Percentiles rank a stretch among this genome's conserved stretches.
phyloP scores from a whole-genome alignment of 2,113 vertebrate genomes.

The Leptobrachium ailaonicum region DNA sequence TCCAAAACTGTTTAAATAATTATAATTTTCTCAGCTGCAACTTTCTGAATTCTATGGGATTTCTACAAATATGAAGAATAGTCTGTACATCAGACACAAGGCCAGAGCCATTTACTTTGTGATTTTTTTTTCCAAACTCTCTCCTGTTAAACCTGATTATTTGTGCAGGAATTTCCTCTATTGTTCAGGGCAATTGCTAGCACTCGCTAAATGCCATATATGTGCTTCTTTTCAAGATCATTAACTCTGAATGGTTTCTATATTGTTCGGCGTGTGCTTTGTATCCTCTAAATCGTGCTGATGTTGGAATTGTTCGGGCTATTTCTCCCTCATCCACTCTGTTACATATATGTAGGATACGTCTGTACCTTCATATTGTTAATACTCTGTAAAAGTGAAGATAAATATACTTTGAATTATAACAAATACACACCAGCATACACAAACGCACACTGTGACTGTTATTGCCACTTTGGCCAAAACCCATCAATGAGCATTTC shows the following conservation, averaged over 20 bases:
- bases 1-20: no score
- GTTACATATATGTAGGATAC: background rate
- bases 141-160: background rate
- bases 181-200: constrained; percentile 9
- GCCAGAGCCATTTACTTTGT: no score
- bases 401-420: no score
- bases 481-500: no score
- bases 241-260: background rate
- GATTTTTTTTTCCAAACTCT: no score
- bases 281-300: background rate
- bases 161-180: background rate
- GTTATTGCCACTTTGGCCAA: no score
- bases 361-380: background rate
- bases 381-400: background rate
- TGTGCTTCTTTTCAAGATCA: constrained; percentile 2
- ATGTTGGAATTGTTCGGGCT: constrained; percentile 5
- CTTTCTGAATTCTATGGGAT: no score
- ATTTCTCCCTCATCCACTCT: background rate
- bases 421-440: no score
- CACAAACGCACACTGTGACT: no score
- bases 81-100: no score
- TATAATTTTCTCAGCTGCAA: no score
- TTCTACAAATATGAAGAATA: no score
- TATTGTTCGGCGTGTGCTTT: constrained; percentile 24
- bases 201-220: background rate